Percentiles rank a stretch among this genome's conserved stretches.
Evolutionary conservation across 1,140 invertebrate genomes (phyloP).

Genomic region (Bombus impatiens): DNA sequence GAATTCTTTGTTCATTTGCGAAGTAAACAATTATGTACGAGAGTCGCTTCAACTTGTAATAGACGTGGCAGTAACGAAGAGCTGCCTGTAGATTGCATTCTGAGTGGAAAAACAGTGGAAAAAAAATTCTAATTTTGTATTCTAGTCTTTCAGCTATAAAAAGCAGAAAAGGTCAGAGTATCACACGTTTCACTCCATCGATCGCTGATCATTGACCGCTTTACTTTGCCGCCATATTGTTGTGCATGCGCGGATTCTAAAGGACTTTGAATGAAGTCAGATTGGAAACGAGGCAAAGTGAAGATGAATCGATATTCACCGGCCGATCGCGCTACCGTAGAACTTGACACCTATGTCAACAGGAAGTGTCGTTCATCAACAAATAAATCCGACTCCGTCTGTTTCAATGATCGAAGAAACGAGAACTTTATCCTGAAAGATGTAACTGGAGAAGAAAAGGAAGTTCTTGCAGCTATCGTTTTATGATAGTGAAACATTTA

Average conservation of each 20-base stretch:
- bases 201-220: neutral
- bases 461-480: neutral
- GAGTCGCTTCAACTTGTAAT: neutral
- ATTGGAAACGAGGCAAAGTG: neutral
- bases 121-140: neutral
- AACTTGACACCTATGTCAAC: neutral
- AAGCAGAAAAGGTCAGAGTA: neutral
- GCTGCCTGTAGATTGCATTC: neutral
- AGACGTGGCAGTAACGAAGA: neutral
- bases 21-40: neutral
- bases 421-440: neutral
- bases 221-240: neutral
- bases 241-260: neutral
- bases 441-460: neutral
- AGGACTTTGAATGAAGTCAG: neutral
- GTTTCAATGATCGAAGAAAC: constrained; percentile 1
- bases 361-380: constrained; percentile 1
- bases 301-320: neutral
- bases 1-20: neutral
- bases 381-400: neutral
- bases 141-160: neutral
- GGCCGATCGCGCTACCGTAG: neutral
- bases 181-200: neutral
- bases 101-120: neutral
- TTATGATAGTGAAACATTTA: neutral